Evolutionary conservation across 2,888 invertebrate genomes (phyloP), one percentile per base, ranked within the genome.

Genomic region (Aspidiotus destructor): DNA sequence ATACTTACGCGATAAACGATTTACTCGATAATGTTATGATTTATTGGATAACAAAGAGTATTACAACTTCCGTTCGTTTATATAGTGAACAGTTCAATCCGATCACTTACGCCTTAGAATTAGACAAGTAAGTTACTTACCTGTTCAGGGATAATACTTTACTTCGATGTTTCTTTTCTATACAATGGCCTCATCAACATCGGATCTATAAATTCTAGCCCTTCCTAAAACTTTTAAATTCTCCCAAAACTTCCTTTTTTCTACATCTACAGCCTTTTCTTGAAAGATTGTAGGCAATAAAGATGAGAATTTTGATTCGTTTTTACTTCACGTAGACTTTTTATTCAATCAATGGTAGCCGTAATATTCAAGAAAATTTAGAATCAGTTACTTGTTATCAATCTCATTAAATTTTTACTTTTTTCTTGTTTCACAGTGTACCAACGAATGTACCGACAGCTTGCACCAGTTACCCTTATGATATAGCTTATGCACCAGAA

Each of bases 11-110:
- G 74, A 8, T 88, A 78, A 86, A 89, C 79, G 76, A 88, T 79
- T 77, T 85, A 73, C 76, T 92, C 54, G 89, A 89, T 73, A 88
- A 89, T 73, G 75, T 92, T 0, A 89, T 89, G 87, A 78, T 91
- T 61, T 94, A 92, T 77, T 93, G 91, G 88, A 76, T 84, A 0
- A 83, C 85, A 0, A 83, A 84, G 63, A 84, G 85, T 9, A 87
- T 90, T 10, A 86, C 87, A 0, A 85, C 89, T 0, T 86, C 89
- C 0, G 81, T 85, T 78, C 81, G 92, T 52, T 78, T 89, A 40
- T 93, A 92, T 75, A 77, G 87, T 0, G 91, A 92, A 76, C 75
- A 75, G 0, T 80, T 83, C 17, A 62, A 9, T 28, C 58, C 53
- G 6, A 44, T 62, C 41, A 57, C 62, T 42, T 53, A 8, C n/a